Percentiles rank a stretch among this genome's conserved stretches.
phyloP scores from a whole-genome alignment of 37 sponge, comb jelly and placozoan species.

The Tethya wilhelma region DNA sequence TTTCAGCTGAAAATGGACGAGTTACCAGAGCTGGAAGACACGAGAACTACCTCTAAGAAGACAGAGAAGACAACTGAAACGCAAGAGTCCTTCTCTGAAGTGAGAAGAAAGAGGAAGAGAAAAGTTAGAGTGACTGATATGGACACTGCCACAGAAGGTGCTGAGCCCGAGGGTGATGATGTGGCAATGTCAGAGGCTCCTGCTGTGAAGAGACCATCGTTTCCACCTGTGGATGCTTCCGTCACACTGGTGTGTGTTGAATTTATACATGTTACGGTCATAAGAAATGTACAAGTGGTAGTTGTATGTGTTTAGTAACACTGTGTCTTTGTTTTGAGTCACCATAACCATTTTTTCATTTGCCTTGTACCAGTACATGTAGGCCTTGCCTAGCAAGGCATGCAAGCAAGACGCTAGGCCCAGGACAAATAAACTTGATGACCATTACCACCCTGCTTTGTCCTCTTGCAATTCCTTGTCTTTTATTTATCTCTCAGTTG shows the following conservation, averaged over 20 bases:
- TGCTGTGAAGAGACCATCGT: conserved; percentile 78
- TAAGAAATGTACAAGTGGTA: too few species aligned
- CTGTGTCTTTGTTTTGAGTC: too few species aligned
- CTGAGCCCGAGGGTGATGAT: conserved; percentile 12
- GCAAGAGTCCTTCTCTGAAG: conserved; percentile 18
- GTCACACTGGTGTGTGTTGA: conserved; percentile 19
- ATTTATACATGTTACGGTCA: neutral
- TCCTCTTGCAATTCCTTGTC: too few species aligned
- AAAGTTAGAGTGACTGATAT: conserved; percentile 28
- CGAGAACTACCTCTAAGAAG: neutral
- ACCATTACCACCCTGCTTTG: too few species aligned
- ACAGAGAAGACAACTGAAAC: neutral
- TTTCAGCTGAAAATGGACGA: neutral
- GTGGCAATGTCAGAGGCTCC: neutral
- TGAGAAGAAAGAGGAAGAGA: conserved; percentile 41
- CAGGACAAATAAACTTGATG: too few species aligned
- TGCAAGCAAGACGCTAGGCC: too few species aligned
- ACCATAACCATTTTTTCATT: too few species aligned
- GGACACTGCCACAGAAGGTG: conserved; percentile 2
- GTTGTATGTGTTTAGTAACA: too few species aligned
- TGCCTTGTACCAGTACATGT: too few species aligned
- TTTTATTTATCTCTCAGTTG: too few species aligned
- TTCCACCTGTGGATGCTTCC: conserved; percentile 77
- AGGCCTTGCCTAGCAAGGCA: too few species aligned
- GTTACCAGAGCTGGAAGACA: neutral